Evolutionary conservation across 2,797 vertebrate species (phyloP).

Genomic region (Aulostomus chinensis): DNA sequence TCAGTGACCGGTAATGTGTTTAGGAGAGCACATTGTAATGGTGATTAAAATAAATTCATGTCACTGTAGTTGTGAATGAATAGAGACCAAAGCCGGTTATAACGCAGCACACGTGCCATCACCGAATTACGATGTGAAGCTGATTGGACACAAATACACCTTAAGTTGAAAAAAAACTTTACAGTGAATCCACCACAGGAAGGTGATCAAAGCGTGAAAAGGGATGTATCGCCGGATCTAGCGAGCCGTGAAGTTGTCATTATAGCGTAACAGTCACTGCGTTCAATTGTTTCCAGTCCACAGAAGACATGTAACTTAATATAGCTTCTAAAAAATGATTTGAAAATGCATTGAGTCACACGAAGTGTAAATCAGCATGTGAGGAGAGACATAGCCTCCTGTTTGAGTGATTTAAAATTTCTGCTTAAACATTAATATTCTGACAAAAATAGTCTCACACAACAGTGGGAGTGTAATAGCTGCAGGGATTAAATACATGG

Average conservation of each 20-base stretch:
- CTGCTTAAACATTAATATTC: slow-evolving; percentile 35
- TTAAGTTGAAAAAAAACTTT: slow-evolving; percentile 24
- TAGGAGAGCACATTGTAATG: slow-evolving; percentile 2
- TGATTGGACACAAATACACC: slow-evolving; percentile 25
- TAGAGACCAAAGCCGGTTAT: slow-evolving; percentile 47
- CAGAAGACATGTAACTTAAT: slow-evolving; percentile 34
- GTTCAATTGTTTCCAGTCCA: slow-evolving; percentile 44
- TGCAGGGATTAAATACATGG: no score
- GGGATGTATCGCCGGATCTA: slow-evolving; percentile 27
- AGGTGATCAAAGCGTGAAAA: slow-evolving; percentile 26
- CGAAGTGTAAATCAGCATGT: slow-evolving; percentile 42
- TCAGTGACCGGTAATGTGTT: not conserved
- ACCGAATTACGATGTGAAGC: slow-evolving; percentile 47
- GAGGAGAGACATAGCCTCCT: slow-evolving; percentile 23
- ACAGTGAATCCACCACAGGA: slow-evolving; percentile 8
- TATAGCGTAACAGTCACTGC: slow-evolving; percentile 24
- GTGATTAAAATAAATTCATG: slow-evolving; percentile 27
- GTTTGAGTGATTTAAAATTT: slow-evolving; percentile 42
- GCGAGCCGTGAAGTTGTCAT: slow-evolving; percentile 41
- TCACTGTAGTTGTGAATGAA: no score
- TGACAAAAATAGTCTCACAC: slow-evolving; percentile 17
- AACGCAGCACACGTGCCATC: slow-evolving; percentile 28
- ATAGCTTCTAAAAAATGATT: slow-evolving; percentile 35
- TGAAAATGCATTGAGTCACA: slow-evolving; percentile 28
- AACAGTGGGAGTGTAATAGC: no score